A percentile compares a stretch with the other conserved stretches of the same genome.
These are phyloP conservation scores for Drosophila neutralis DNA, from an alignment of 2,888 invertebrate species.

Conservation along the genomic window DNA sequence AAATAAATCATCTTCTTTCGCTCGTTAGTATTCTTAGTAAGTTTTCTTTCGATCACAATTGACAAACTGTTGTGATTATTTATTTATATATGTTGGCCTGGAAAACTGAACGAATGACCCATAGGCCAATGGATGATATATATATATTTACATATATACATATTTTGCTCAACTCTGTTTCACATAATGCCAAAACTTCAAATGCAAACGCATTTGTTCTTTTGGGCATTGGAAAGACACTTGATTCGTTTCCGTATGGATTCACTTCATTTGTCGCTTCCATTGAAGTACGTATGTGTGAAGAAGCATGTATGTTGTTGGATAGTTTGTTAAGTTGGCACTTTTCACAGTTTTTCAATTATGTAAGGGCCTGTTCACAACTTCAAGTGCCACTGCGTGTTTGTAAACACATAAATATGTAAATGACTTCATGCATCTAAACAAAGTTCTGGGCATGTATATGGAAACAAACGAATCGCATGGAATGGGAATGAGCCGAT, in stretches of 20 bases:
- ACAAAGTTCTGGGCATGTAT: slow-evolving; percentile 6
- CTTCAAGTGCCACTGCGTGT: slow-evolving; percentile 51
- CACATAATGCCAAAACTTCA: slow-evolving; percentile 27
- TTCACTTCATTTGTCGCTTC: slow-evolving; percentile 51
- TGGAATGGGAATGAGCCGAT: slow-evolving; percentile 56
- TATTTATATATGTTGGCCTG: neutral
- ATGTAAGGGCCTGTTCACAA: slow-evolving; percentile 37
- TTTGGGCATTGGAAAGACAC: slow-evolving; percentile 31
- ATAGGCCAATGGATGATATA: neutral
- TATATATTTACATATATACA: no score
- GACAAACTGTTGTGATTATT: neutral
- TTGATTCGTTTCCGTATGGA: slow-evolving; percentile 52
- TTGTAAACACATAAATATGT: slow-evolving; percentile 34
- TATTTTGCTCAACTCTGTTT: neutral
- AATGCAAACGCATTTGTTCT: slow-evolving; percentile 41
- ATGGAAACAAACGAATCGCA: slow-evolving; percentile 33
- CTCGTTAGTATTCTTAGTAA: neutral
- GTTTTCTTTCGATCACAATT: neutral
- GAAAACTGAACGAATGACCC: neutral
- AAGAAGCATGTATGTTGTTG: slow-evolving; percentile 18
- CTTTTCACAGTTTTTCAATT: slow-evolving; percentile 42
- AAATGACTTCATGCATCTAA: slow-evolving; percentile 17
- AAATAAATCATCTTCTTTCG: neutral
- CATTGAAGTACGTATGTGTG: slow-evolving; percentile 37
- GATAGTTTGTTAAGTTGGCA: slow-evolving; percentile 42